A percentile compares a stretch with the other conserved stretches of the same genome.
These are phyloP conservation scores for Ophion slaviceki DNA, from an alignment of 2,888 invertebrate species.

Conservation along the genomic window DNA sequence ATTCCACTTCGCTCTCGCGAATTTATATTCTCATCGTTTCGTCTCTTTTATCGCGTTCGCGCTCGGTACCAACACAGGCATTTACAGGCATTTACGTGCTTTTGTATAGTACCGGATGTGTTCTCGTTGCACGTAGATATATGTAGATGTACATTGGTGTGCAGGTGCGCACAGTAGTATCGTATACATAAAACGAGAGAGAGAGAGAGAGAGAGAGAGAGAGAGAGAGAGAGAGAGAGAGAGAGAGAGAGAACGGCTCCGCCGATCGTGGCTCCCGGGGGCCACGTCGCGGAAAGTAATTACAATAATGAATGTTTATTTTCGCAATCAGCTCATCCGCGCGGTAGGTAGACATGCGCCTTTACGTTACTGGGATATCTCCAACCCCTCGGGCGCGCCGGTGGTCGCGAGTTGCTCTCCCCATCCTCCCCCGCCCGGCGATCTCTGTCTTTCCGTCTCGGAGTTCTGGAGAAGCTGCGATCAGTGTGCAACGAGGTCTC, in stretches of 20 bases:
- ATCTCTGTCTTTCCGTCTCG: conserved; percentile 42
- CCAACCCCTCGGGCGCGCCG: conserved; percentile 68
- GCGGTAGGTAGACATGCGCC: conserved; percentile 77
- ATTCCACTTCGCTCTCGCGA: conserved; percentile 3
- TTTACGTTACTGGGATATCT: conserved; percentile 71
- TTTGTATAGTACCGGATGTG: conserved; percentile 15
- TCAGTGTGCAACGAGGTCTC: conserved; percentile 52
- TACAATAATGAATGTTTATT: conserved; percentile 82
- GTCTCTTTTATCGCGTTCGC: conserved; percentile 39
- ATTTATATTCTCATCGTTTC: conserved; percentile 56
- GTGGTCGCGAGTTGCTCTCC: conserved; percentile 59
- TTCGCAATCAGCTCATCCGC: conserved; percentile 80
- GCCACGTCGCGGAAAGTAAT: conserved; percentile 80
- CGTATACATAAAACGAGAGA: background rate
- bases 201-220: no score
- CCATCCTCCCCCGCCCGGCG: conserved; percentile 65
- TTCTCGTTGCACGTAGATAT: background rate
- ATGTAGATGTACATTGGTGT: conserved; percentile 4
- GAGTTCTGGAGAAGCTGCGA: conserved; percentile 42
- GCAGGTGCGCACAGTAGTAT: conserved; percentile 7
- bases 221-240: no score
- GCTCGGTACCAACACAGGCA: conserved; percentile 11
- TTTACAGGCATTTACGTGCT: conserved; percentile 29
- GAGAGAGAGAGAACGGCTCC: background rate
- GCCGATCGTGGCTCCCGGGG: conserved; percentile 72